Evolutionary conservation across 2,113 vertebrate species (phyloP).

Genomic region (Anhinga rufa): DNA sequence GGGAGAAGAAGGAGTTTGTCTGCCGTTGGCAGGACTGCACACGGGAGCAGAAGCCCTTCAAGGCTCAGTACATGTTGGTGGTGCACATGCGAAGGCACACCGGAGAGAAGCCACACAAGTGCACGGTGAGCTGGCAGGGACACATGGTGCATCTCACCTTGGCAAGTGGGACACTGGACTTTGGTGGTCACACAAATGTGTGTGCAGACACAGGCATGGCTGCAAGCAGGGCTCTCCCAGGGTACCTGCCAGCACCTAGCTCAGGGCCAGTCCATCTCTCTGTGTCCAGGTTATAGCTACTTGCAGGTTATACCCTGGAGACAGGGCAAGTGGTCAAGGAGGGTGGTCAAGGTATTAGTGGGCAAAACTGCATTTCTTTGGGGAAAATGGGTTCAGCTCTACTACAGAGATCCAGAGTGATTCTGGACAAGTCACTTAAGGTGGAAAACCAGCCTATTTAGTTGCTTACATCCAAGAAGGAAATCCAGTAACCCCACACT

Average conservation of each 20-base stretch:
- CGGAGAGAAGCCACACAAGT: slow-evolving; percentile 96
- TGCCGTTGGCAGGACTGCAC: slow-evolving; percentile 98
- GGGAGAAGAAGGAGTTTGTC: slow-evolving; percentile 98
- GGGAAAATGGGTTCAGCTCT: not conserved
- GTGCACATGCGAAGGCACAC: slow-evolving; percentile 98
- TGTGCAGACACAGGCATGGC: not conserved
- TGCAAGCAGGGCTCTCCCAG: not conserved
- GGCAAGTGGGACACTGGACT: not conserved
- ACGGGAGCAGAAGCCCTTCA: slow-evolving; percentile 96
- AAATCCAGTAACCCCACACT: not conserved
- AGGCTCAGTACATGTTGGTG: slow-evolving; percentile 98
- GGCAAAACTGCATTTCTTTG: not conserved
- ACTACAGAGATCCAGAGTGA: not conserved
- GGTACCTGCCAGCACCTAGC: not conserved
- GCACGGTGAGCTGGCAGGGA: slow-evolving; percentile 82
- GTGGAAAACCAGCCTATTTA: not conserved
- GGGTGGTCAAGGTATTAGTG: not conserved
- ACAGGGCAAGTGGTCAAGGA: not conserved
- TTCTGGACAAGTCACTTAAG: not conserved
- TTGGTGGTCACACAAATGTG: not conserved
- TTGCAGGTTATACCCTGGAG: not conserved
- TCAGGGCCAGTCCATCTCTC: not conserved
- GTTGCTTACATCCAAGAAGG: not conserved
- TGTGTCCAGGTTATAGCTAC: not conserved
- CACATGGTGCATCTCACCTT: not conserved